phyloP scores from a whole-genome alignment of 53 echinoderm and acorn worm genomes.

The Crossaster papposus region DNA sequence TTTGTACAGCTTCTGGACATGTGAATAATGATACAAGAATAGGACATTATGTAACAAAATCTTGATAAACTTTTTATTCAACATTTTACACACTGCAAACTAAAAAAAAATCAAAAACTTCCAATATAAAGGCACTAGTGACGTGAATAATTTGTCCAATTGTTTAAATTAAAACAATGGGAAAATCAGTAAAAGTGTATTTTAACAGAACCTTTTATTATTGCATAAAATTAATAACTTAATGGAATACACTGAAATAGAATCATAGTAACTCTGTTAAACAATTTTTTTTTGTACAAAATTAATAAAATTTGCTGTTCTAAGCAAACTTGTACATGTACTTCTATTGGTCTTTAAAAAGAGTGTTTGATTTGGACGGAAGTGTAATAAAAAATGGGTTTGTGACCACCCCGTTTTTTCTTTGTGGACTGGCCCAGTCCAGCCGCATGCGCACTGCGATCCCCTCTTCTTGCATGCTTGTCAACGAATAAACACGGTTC shows the following conservation, averaged over 20 bases:
- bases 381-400: not conserved
- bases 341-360: not conserved
- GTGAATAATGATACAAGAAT: not conserved
- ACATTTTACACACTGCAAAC: conserved; percentile 17
- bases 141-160: not conserved
- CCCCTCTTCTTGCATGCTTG: no score
- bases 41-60: not conserved
- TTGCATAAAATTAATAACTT: not conserved
- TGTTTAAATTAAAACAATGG: not conserved
- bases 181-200: not conserved
- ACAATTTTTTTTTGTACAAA: not conserved
- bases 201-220: not conserved
- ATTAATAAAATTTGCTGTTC: not conserved
- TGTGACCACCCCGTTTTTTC: not conserved
- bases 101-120: not conserved
- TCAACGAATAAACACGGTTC: no score
- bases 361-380: not conserved
- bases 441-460: no score
- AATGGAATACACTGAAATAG: not conserved
- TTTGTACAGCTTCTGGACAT: not conserved
- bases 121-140: not conserved
- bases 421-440: no score
- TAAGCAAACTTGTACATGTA: not conserved
- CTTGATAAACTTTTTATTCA: conserved; percentile 3
- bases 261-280: not conserved